phyloP scores from a whole-genome alignment of 1,140 invertebrate species.

The Drosophila sucinea region DNA sequence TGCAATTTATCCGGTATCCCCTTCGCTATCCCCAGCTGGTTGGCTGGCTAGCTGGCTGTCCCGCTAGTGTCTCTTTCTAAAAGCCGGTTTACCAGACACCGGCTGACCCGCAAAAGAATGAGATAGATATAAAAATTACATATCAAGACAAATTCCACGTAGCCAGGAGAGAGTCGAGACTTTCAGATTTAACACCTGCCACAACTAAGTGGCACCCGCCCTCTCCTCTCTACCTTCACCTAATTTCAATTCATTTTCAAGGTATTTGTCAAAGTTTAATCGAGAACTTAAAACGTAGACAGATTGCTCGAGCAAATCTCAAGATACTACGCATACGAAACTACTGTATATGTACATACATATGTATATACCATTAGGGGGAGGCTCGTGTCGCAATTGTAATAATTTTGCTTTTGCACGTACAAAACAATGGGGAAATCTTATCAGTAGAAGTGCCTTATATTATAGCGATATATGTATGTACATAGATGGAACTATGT shows the following conservation, averaged over 20 bases:
- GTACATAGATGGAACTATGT: slow-evolving; percentile 17
- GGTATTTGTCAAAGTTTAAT: slow-evolving; percentile 61
- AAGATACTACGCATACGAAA: slow-evolving; percentile 31
- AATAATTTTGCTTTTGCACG: slow-evolving; percentile 29
- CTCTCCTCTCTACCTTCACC: slow-evolving; percentile 2
- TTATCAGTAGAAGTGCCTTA: slow-evolving; percentile 47
- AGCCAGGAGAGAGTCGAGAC: slow-evolving; percentile 7
- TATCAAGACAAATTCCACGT: slow-evolving; percentile 30
- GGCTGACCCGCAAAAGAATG: slow-evolving; percentile 27
- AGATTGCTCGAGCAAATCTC: slow-evolving; percentile 63
- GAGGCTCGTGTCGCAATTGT: slow-evolving; percentile 28
- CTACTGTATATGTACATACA: slow-evolving; percentile 11
- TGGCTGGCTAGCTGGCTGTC: slow-evolving; percentile 9
- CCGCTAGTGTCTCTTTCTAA: slow-evolving; percentile 33
- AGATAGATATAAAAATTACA: not conserved
- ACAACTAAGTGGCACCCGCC: slow-evolving; percentile 19
- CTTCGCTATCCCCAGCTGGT: no score
- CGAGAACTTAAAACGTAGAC: slow-evolving; percentile 26
- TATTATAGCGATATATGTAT: slow-evolving; percentile 13
- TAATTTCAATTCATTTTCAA: slow-evolving; percentile 9
- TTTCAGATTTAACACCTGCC: slow-evolving; percentile 19
- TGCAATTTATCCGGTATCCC: slow-evolving; percentile 60
- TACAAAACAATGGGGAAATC: slow-evolving; percentile 47
- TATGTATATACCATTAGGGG: not conserved
- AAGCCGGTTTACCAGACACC: slow-evolving; percentile 49